phyloP scores from a whole-genome alignment of 1,140 invertebrate species.

The Manduca sexta region DNA sequence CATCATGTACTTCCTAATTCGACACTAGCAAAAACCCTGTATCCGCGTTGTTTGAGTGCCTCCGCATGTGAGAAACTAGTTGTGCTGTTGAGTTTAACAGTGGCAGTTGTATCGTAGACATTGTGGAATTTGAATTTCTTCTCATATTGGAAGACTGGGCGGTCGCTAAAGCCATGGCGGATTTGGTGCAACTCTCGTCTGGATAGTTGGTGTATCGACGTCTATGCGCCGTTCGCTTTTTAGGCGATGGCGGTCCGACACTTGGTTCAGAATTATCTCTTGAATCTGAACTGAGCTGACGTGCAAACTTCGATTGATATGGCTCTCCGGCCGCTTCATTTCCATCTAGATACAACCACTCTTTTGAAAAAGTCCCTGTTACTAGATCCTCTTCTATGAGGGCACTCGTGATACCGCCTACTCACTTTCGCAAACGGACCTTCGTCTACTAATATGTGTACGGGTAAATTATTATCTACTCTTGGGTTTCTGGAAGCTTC shows the following conservation, averaged over 20 bases:
- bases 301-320: constrained; percentile 62
- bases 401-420: constrained; percentile 52
- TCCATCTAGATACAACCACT: constrained; percentile 60
- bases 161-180: constrained; percentile 59
- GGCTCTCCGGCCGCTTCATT: constrained; percentile 54
- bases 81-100: constrained; percentile 65
- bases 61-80: constrained; percentile 67
- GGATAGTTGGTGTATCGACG: constrained; percentile 60
- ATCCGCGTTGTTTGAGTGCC: constrained; percentile 79
- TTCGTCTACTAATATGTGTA: constrained; percentile 56
- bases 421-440: constrained; percentile 58
- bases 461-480: constrained; percentile 47
- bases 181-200: constrained; percentile 67
- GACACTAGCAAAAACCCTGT: constrained; percentile 73
- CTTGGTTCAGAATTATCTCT: constrained; percentile 68
- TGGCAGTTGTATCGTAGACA: constrained; percentile 75
- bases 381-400: constrained; percentile 44
- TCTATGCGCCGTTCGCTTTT: constrained; percentile 52
- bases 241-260: constrained; percentile 64
- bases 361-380: constrained; percentile 64
- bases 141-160: constrained; percentile 66
- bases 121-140: constrained; percentile 75
- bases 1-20: constrained; percentile 71
- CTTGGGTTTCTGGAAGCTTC: constrained; percentile 48
- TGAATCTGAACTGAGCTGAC: constrained; percentile 68